Conservation (phyloP, 2,888 invertebrate genomes). For the Drosophila cognata region DNA sequence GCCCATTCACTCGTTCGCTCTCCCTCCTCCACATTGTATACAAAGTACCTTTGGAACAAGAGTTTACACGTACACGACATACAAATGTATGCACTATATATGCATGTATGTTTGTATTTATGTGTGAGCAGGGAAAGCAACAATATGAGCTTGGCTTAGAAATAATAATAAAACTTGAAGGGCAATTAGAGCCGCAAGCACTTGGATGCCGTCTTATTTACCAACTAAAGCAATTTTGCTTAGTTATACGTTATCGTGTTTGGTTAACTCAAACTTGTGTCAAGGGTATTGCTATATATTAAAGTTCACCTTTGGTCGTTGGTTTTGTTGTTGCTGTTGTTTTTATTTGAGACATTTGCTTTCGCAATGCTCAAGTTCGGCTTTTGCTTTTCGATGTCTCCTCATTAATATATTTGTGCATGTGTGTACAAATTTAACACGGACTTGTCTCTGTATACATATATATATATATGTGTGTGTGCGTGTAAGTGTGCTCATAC, state of each 20-base stretch:
- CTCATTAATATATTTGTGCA: slow-evolving; percentile 72
- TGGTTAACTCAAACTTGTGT: slow-evolving; percentile 45
- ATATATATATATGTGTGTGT: background rate
- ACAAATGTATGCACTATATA: slow-evolving; percentile 3
- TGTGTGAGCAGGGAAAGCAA: slow-evolving; percentile 6
- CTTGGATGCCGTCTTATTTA: slow-evolving; percentile 13
- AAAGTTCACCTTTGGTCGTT: slow-evolving; percentile 44
- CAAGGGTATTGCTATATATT: slow-evolving; percentile 52
- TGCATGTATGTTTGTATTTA: slow-evolving; percentile 6
- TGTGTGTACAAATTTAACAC: slow-evolving; percentile 36
- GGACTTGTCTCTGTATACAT: slow-evolving; percentile 10
- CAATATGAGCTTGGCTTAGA: slow-evolving; percentile 11
- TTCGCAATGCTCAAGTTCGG: slow-evolving; percentile 68
- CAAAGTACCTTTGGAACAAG: slow-evolving; percentile 9
- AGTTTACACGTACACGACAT: slow-evolving; percentile 13
- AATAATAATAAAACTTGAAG: slow-evolving; percentile 14
- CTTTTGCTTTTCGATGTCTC: slow-evolving; percentile 63
- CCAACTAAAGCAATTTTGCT: slow-evolving; percentile 25
- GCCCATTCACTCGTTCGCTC: slow-evolving; percentile 13
- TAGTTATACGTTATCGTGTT: slow-evolving; percentile 10
- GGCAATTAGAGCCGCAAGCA: slow-evolving; percentile 8
- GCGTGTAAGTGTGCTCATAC: slow-evolving; percentile 4
- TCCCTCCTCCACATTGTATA: background rate
- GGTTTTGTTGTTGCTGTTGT: slow-evolving; percentile 12
- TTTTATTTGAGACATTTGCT: slow-evolving; percentile 68